Conservation (phyloP, 2,797 vertebrate species). For the Arrhamphus sclerolepis region DNA sequence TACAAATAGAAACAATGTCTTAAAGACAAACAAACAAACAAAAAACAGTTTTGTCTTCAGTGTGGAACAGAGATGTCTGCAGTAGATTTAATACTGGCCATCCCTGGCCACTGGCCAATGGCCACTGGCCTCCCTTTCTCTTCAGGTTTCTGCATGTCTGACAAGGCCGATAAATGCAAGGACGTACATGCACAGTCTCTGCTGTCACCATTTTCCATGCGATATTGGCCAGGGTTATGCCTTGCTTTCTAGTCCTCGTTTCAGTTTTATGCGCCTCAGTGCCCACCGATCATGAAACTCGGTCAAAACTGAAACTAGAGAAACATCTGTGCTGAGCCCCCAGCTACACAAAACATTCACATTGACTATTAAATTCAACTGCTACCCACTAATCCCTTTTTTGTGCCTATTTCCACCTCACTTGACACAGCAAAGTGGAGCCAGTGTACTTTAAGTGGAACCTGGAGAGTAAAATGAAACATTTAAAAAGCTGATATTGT, state of each 20-base stretch:
- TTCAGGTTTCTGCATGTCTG: neutral
- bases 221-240: conserved; percentile 7
- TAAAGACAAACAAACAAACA: neutral
- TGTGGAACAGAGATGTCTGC: neutral
- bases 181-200: too few relatives aligned
- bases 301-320: conserved; percentile 11
- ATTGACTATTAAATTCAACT: conserved; percentile 28
- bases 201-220: neutral
- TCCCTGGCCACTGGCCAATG: too few relatives aligned
- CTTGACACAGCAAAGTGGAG: conserved; percentile 44
- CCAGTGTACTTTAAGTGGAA: conserved; percentile 40
- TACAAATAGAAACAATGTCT: too few relatives aligned
- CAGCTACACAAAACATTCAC: conserved; percentile 37
- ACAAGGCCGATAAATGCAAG: too few relatives aligned
- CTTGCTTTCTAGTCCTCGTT: conserved; percentile 2
- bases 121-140: too few relatives aligned
- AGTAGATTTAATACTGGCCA: too few relatives aligned
- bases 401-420: conserved; percentile 40
- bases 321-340: conserved; percentile 19
- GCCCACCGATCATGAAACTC: conserved; percentile 9
- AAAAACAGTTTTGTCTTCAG: too few relatives aligned
- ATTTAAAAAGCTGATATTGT: conserved; percentile 33
- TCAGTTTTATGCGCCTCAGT: neutral
- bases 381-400: conserved; percentile 42
- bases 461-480: conserved; percentile 38